A percentile compares a stretch with the other conserved stretches of the same genome.
Conservation (phyloP, 2,888 invertebrate genomes). For the Ligdia adustata region DNA sequence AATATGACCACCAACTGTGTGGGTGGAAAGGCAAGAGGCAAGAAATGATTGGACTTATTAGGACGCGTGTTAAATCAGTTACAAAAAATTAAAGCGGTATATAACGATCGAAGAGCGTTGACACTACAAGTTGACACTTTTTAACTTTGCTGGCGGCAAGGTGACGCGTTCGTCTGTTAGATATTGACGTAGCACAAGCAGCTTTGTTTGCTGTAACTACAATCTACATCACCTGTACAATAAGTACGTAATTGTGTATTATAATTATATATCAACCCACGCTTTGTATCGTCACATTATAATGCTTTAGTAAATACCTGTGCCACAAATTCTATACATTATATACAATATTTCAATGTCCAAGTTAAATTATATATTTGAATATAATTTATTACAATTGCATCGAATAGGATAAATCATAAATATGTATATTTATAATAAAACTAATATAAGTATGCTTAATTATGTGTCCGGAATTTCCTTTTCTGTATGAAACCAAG, state of each 20-base stretch:
- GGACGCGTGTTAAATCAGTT: constrained; percentile 38
- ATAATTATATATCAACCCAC: constrained; percentile 14
- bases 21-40: constrained; percentile 46
- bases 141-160: constrained; percentile 25
- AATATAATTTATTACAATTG: background rate
- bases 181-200: constrained; percentile 23
- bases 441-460: too few species aligned
- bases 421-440: too few species aligned
- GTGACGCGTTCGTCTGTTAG: constrained; percentile 21
- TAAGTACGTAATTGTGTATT: constrained; percentile 9
- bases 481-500: too few species aligned
- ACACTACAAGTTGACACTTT: too few species aligned
- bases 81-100: constrained; percentile 29
- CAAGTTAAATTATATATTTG: constrained; percentile 3
- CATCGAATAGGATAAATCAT: too few species aligned
- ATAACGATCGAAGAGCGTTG: constrained; percentile 14
- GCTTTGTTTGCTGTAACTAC: constrained; percentile 28
- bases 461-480: too few species aligned
- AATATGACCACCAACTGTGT: constrained; percentile 46
- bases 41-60: constrained; percentile 55
- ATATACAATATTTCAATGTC: background rate
- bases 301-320: constrained; percentile 16
- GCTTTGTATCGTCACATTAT: constrained; percentile 16
- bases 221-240: constrained; percentile 15
- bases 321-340: background rate